Conservation (phyloP, 2,888 invertebrate species). For the Sphaeridia pumilis region DNA sequence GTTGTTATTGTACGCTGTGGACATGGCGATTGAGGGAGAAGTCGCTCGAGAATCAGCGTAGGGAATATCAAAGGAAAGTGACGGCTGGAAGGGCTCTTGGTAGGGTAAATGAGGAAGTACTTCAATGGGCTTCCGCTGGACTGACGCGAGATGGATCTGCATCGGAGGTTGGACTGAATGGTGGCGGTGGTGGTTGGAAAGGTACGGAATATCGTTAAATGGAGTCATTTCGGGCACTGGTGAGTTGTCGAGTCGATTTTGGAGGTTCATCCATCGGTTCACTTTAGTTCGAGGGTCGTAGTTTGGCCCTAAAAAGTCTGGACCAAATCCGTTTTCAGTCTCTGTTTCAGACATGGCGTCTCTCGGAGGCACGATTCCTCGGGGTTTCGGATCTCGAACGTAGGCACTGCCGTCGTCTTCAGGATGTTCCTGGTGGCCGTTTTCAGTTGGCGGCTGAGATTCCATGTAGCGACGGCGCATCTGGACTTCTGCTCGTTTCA, state of each 20-base stretch:
- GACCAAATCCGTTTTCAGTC: constrained; percentile 34
- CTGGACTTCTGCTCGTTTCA: constrained; percentile 30
- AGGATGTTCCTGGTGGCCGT: background rate
- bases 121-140: constrained; percentile 17
- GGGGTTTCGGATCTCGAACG: background rate
- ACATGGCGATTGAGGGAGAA: constrained; percentile 22
- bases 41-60: constrained; percentile 33
- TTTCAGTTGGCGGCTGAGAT: constrained; percentile 5
- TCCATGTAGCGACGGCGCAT: constrained; percentile 23
- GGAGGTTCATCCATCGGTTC: constrained; percentile 34
- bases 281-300: constrained; percentile 34
- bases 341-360: constrained; percentile 34
- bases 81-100: constrained; percentile 28
- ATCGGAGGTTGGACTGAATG: constrained; percentile 12
- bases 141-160: constrained; percentile 24
- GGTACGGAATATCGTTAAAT: background rate
- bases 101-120: constrained; percentile 23
- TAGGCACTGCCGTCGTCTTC: constrained; percentile 12
- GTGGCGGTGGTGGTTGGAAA: constrained; percentile 5
- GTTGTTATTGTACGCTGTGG: constrained; percentile 13
- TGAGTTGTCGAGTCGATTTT: constrained; percentile 7
- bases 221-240: constrained; percentile 2
- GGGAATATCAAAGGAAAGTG: constrained; percentile 23
- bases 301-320: constrained; percentile 33
- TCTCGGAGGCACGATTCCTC: background rate